These are phyloP conservation scores for Eonycteris spelaea DNA, from an alignment of 2,113 vertebrate genomes.

Conservation along the genomic window DNA sequence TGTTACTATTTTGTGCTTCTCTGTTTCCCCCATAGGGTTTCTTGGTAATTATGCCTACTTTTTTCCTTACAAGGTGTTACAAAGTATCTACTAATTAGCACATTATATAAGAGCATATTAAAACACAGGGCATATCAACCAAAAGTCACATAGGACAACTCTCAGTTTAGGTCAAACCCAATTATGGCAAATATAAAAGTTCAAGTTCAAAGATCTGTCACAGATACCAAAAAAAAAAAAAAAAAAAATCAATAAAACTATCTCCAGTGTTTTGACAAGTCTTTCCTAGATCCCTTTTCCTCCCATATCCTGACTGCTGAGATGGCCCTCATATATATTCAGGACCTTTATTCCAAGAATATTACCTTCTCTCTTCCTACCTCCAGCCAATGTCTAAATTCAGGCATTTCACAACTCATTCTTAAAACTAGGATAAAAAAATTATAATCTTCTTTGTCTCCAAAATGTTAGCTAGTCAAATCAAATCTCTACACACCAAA, in stretches of 20 bases:
- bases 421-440: not conserved
- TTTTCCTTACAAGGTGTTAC: not conserved
- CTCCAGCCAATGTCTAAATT: not conserved
- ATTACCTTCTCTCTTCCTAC: not conserved
- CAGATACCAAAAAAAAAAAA: not conserved
- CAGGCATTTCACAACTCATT: conserved; percentile 8
- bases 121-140: not conserved
- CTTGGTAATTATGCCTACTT: not conserved
- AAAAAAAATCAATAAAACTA: not conserved
- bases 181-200: not conserved
- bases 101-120: not conserved
- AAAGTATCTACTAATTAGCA: not conserved
- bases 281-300: not conserved
- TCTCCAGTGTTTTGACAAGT: not conserved
- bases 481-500: not conserved
- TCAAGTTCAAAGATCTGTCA: not conserved
- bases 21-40: not conserved
- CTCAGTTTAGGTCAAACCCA: not conserved
- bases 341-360: not conserved
- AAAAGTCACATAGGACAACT: not conserved
- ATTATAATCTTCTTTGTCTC: not conserved
- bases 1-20: not conserved
- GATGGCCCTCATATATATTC: not conserved
- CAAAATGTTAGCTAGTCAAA: conserved; percentile 22
- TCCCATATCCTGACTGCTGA: not conserved